Evolutionary conservation across 2,797 vertebrate species (phyloP).

Genomic region (Sphenodon punctatus): DNA sequence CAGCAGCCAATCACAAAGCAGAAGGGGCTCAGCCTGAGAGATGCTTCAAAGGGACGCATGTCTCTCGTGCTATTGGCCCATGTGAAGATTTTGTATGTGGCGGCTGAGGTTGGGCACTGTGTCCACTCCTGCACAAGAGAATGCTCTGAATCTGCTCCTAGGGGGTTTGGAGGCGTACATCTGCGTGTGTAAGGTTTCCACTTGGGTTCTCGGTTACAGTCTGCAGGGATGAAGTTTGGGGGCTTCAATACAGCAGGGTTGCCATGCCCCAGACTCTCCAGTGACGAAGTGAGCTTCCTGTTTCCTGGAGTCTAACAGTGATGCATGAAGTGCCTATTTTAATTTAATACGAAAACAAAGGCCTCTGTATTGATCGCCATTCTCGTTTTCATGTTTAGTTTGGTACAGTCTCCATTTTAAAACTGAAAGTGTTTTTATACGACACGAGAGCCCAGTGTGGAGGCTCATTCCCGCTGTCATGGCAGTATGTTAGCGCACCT

Average conservation of each 20-base stretch:
- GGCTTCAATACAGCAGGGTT: not conserved
- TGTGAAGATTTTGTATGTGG: no score
- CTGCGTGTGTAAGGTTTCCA: not conserved
- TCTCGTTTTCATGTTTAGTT: not conserved
- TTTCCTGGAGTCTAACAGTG: not conserved
- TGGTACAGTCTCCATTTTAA: not conserved
- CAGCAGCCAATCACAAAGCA: no score
- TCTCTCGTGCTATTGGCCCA: no score
- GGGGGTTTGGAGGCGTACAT: not conserved
- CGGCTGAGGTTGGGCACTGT: no score
- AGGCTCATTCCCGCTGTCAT: no score
- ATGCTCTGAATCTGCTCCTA: not conserved
- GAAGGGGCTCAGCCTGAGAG: no score
- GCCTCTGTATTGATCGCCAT: not conserved
- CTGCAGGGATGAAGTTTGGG: not conserved
- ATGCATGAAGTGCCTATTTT: no score
- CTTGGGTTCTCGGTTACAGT: not conserved
- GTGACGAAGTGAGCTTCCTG: not conserved
- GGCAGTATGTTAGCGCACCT: no score
- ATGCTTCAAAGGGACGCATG: no score
- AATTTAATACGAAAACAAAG: not conserved
- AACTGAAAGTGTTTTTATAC: no score
- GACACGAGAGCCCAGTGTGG: no score
- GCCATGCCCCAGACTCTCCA: not conserved
- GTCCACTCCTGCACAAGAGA: not conserved